A percentile compares a stretch with the other conserved stretches of the same genome.
These are phyloP conservation scores for Bufo bufo DNA, from an alignment of 2,113 vertebrate species.

Conservation along the genomic window DNA sequence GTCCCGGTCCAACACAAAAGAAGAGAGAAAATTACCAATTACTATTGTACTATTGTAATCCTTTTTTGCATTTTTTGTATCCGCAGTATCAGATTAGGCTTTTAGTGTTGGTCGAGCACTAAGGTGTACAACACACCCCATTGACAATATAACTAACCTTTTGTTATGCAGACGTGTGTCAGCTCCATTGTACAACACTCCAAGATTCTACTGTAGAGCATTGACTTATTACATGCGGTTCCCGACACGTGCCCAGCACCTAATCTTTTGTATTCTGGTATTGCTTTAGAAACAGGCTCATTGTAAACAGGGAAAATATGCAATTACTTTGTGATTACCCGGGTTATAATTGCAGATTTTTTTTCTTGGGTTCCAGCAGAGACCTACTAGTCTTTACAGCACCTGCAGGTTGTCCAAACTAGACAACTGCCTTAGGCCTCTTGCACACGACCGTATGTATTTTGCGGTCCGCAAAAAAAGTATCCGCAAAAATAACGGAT, in stretches of 20 bases:
- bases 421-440: neutral
- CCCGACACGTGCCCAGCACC: neutral
- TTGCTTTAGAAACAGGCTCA: neutral
- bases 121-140: no score
- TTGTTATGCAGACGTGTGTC: neutral
- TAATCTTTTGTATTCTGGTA: neutral
- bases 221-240: neutral
- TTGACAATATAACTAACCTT: neutral
- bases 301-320: neutral
- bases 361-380: neutral
- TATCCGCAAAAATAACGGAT: no score
- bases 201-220: neutral
- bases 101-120: no score
- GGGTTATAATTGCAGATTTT: neutral
- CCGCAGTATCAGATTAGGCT: no score
- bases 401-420: neutral
- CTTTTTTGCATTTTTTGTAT: no score
- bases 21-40: no score
- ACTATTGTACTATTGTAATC: no score
- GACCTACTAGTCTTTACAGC: neutral
- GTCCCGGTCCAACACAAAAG: no score
- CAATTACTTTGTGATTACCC: neutral
- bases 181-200: neutral
- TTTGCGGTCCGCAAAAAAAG: no score
- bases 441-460: no score